These are phyloP conservation scores for Andrena haemorrhoa DNA, from an alignment of 2,888 invertebrate genomes.

Conservation along the genomic window DNA sequence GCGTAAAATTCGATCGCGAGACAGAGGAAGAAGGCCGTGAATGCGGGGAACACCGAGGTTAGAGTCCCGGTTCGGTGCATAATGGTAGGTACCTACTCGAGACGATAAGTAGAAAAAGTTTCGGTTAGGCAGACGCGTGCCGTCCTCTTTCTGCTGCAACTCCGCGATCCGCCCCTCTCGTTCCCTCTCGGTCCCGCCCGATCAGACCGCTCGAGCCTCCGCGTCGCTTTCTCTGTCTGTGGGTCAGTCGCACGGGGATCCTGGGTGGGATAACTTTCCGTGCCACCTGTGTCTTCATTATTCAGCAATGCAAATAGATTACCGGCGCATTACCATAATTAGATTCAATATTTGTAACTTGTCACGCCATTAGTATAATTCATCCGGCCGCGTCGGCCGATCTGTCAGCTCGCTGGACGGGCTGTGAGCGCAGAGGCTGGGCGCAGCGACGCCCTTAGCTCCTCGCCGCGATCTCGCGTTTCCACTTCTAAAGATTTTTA, in stretches of 20 bases:
- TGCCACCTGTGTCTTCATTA: constrained; percentile 80
- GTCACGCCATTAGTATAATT: constrained; percentile 79
- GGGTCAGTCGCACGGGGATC: constrained; percentile 74
- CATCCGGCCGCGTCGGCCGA: constrained; percentile 70
- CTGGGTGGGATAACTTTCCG: constrained; percentile 76
- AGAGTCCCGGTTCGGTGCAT: not conserved
- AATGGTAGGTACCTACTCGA: constrained; percentile 11
- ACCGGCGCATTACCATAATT: constrained; percentile 81
- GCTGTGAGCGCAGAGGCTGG: not conserved
- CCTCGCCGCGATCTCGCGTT: not conserved
- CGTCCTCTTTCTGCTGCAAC: not conserved
- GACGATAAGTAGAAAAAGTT: constrained; percentile 4
- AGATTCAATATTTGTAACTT: constrained; percentile 82
- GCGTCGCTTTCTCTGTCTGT: constrained; percentile 61
- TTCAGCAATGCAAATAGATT: constrained; percentile 81
- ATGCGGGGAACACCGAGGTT: not conserved
- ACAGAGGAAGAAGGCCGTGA: not conserved
- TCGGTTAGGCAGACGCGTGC: constrained; percentile 21
- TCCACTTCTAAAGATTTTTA: not conserved
- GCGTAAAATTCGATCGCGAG: constrained; percentile 27
- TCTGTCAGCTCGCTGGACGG: constrained; percentile 58
- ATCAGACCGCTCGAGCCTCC: constrained; percentile 32
- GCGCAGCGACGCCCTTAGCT: not conserved
- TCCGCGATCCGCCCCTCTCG: not conserved
- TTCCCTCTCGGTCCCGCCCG: constrained; percentile 16